A percentile compares a stretch with the other conserved stretches of the same genome.
Evolutionary conservation across 2,797 vertebrate species (phyloP).

Genomic region (Selene dorsalis): DNA sequence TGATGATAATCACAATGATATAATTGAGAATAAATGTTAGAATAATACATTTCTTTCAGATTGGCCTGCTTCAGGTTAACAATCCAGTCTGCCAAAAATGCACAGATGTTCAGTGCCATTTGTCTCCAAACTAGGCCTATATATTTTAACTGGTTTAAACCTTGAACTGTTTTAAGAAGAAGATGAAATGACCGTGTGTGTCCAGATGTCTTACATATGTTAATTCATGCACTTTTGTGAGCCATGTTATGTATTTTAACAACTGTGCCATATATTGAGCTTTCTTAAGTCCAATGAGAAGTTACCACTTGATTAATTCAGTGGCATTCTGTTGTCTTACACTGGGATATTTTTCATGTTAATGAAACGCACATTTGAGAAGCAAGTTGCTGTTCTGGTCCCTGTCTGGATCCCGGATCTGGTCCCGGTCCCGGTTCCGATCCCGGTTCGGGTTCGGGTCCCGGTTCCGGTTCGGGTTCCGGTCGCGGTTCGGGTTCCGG

Average conservation of each 20-base stretch:
- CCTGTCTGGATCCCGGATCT: too few species aligned
- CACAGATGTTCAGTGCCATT: slow-evolving; percentile 47
- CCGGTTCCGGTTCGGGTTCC: too few species aligned
- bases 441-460: too few species aligned
- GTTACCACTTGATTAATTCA: slow-evolving; percentile 10
- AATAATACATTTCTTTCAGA: too few species aligned
- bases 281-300: not conserved
- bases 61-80: not conserved
- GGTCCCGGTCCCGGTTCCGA: too few species aligned
- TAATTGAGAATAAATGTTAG: too few species aligned
- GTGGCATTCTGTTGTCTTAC: slow-evolving; percentile 18
- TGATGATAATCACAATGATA: too few species aligned
- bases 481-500: too few species aligned
- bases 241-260: not conserved
- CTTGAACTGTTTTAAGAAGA: not conserved
- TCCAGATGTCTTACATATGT: not conserved
- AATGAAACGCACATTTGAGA: slow-evolving; percentile 44
- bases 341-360: slow-evolving; percentile 44
- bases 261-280: not conserved
- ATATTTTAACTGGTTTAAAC: not conserved
- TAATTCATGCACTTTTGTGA: not conserved
- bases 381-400: too few species aligned
- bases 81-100: not conserved
- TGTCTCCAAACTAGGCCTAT: not conserved
- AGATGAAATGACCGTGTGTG: not conserved